Evolutionary conservation across 2,888 invertebrate genomes (phyloP), one percentile per base, ranked within the genome.

Genomic region (Scaptomyza parva): DNA sequence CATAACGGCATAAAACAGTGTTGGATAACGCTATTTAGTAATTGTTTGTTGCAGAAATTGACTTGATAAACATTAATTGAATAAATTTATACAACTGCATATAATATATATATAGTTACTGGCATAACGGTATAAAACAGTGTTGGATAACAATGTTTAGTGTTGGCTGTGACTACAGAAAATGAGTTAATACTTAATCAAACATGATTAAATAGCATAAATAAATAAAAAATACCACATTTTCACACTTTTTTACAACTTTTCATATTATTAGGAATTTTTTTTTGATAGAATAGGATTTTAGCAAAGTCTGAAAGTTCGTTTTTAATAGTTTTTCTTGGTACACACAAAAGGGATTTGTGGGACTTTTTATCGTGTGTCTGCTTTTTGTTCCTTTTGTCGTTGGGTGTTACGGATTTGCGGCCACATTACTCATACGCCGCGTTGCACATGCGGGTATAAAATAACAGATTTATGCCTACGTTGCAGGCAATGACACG

Each of bases 401-500:
- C n/a, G n/a, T 40, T 62, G 50, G 14, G 8, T 28, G 58, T 60
- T 48, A 39, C 55, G 18, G n/a, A 61, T 50, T 51, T 66, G 75
- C 67, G 71, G 64, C 76, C 80, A 81, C 81, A 81, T 84, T 85
- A 84, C 84, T 84, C 84, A 84, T 84, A 79, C 86, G 83, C 75
- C 73, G 61, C 60, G 78, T 73, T 85, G 83, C 76, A 78, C 82
- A 76, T 62, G 66, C 75, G 77, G 64, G 79, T 85, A 83, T 84
- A 84, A 84, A 86, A 84, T 84, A 84, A 83, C 86, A 84, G 86
- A 84, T 84, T 84, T 84, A 84, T 84, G 86, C 79, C 73, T 71
- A 76, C 78, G 78, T 80, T 83, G 71, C 86, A 80, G 82, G 76
- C 85, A 85, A 86, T 85, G 85, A 85, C 85, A 86, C 82, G 85